A percentile compares a stretch with the other conserved stretches of the same genome.
Evolutionary conservation across 2,113 vertebrate genomes (phyloP).

Genomic region (Sisor rabdophorus): DNA sequence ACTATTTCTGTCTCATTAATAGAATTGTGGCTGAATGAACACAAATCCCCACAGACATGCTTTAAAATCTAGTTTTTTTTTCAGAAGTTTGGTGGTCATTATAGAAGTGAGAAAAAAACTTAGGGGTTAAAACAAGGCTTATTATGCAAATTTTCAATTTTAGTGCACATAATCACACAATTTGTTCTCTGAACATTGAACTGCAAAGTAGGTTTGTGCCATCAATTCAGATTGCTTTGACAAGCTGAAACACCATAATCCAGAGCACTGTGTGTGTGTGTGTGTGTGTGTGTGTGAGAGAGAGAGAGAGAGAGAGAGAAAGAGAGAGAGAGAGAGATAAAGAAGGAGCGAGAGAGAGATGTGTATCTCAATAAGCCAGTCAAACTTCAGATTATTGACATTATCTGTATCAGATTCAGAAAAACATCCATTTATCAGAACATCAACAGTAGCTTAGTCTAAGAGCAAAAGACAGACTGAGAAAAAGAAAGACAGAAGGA

Average conservation of each 20-base stretch:
- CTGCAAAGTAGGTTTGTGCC: conserved; percentile 24
- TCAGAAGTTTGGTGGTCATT: too few relatives aligned
- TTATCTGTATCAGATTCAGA: conserved; percentile 27
- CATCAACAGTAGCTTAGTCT: conserved; percentile 5
- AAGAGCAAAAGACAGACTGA: too few relatives aligned
- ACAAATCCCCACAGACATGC: too few relatives aligned
- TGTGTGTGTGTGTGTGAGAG: neutral
- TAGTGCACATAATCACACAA: neutral
- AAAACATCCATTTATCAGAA: conserved; percentile 13
- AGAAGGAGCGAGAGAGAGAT: neutral
- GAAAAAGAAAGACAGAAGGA: too few relatives aligned
- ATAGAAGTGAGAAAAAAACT: too few relatives aligned
- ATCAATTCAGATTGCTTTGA: neutral
- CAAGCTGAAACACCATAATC: neutral
- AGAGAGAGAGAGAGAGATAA: neutral
- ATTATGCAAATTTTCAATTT: neutral
- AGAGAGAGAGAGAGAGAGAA: neutral
- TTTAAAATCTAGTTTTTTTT: too few relatives aligned
- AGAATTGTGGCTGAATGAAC: too few relatives aligned
- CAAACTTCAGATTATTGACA: conserved; percentile 20
- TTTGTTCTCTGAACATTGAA: neutral
- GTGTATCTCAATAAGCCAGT: conserved; percentile 11
- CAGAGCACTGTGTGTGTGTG: neutral
- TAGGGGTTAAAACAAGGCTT: too few relatives aligned
- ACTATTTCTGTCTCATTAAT: too few relatives aligned